These are phyloP conservation scores for Apeltes quadracus DNA, from an alignment of 2,113 vertebrate species.

Conservation along the genomic window DNA sequence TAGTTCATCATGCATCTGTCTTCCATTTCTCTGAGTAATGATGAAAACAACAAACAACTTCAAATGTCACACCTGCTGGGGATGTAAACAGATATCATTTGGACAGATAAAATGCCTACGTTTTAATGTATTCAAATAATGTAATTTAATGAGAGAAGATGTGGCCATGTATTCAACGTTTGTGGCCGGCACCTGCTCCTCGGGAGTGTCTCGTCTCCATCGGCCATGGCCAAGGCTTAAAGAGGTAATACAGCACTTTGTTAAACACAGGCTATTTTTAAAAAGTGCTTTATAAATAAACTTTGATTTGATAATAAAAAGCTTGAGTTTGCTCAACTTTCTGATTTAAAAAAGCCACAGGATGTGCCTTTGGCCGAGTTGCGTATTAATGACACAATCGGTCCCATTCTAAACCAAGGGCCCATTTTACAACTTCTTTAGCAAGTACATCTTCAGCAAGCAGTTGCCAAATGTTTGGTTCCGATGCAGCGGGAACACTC, in stretches of 20 bases:
- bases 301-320: conserved; percentile 34
- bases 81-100: not conserved
- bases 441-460: not conserved
- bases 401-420: not conserved
- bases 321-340: not conserved
- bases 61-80: not conserved
- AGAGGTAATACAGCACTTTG: too few relatives aligned
- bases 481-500: not conserved
- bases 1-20: not conserved
- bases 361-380: too few relatives aligned
- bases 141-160: not conserved
- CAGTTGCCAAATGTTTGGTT: not conserved
- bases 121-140: not conserved
- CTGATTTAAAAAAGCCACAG: too few relatives aligned
- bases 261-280: too few relatives aligned
- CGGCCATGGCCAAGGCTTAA: conserved; percentile 55
- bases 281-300: too few relatives aligned
- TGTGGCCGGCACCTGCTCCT: conserved; percentile 65
- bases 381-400: not conserved
- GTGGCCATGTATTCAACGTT: not conserved
- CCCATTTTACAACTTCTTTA: not conserved
- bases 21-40: not conserved
- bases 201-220: conserved; percentile 36
- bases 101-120: not conserved
- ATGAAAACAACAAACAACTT: conserved; percentile 5